phyloP scores from a whole-genome alignment of 92 coral and sea anemone species.

The Siderastrea radians region DNA sequence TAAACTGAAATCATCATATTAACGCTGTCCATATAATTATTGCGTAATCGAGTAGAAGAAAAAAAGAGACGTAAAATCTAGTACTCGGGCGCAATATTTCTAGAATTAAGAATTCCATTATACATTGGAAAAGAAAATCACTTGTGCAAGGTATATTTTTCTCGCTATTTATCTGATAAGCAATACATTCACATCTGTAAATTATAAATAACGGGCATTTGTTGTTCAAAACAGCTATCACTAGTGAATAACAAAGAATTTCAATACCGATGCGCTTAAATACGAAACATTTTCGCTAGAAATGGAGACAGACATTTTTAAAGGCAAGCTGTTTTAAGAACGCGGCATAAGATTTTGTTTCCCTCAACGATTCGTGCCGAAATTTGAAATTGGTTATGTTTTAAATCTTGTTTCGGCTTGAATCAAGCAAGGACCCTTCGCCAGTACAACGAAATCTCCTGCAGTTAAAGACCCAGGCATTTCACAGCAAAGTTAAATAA shows the following conservation, averaged over 20 bases:
- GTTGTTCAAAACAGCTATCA: slow-evolving; percentile 13
- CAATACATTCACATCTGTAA: slow-evolving; percentile 9
- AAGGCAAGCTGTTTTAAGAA: background rate
- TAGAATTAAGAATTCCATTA: background rate
- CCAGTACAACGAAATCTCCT: background rate
- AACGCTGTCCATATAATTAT: background rate
- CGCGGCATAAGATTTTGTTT: background rate
- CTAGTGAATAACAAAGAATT: background rate
- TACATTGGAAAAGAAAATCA: background rate
- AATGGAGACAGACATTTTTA: background rate
- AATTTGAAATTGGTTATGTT: background rate
- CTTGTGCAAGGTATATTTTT: background rate
- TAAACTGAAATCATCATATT: background rate
- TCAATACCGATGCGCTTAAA: background rate
- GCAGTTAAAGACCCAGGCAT: slow-evolving; percentile 39
- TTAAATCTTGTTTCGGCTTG: background rate
- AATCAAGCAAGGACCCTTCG: background rate
- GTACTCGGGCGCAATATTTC: background rate
- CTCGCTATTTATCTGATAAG: background rate
- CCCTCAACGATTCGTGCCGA: background rate
- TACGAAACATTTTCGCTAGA: background rate
- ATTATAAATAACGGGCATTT: slow-evolving; percentile 39
- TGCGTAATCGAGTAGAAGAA: background rate
- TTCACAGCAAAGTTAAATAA: slow-evolving; percentile 34
- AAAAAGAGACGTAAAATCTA: background rate